These are phyloP conservation scores for Amblyopsis rosae DNA, from an alignment of 2,113 vertebrate genomes.

Conservation along the genomic window DNA sequence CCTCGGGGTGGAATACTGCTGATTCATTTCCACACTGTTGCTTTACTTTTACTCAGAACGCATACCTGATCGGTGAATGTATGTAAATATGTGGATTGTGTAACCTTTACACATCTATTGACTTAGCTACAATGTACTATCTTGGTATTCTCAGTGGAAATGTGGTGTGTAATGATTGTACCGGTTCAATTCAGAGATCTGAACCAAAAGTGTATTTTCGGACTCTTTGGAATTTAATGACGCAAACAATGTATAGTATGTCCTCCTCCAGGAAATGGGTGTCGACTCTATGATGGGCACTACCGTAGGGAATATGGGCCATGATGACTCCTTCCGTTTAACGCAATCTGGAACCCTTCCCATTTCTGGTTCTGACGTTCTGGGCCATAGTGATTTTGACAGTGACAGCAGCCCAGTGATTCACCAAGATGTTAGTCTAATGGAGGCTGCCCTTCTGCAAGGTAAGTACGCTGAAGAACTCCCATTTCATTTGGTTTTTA, in stretches of 20 bases:
- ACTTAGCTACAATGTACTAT: too few relatives aligned
- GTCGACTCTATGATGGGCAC: constrained; percentile 63
- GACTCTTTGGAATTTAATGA: background rate
- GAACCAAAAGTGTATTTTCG: background rate
- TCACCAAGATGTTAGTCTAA: constrained; percentile 80
- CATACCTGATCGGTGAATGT: too few relatives aligned
- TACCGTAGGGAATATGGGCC: constrained; percentile 62
- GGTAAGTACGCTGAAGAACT: constrained; percentile 71
- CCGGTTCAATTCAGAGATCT: too few relatives aligned
- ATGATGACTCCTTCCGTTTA: constrained; percentile 48
- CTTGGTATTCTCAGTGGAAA: too few relatives aligned
- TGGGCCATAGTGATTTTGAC: background rate
- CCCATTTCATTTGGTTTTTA: too few relatives aligned
- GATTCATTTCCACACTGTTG: too few relatives aligned
- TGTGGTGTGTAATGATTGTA: too few relatives aligned
- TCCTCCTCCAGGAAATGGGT: constrained; percentile 80
- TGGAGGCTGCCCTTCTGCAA: constrained; percentile 76
- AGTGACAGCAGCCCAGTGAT: constrained; percentile 6
- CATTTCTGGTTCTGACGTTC: constrained; percentile 6
- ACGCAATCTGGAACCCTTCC: background rate
- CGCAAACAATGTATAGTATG: background rate
- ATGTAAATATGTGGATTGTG: too few relatives aligned
- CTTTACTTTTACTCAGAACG: too few relatives aligned
- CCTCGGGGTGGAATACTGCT: too few relatives aligned
- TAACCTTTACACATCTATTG: too few relatives aligned